Evolutionary conservation across 2,888 invertebrate species (phyloP).

Genomic region (Lamellibrachia satsuma): DNA sequence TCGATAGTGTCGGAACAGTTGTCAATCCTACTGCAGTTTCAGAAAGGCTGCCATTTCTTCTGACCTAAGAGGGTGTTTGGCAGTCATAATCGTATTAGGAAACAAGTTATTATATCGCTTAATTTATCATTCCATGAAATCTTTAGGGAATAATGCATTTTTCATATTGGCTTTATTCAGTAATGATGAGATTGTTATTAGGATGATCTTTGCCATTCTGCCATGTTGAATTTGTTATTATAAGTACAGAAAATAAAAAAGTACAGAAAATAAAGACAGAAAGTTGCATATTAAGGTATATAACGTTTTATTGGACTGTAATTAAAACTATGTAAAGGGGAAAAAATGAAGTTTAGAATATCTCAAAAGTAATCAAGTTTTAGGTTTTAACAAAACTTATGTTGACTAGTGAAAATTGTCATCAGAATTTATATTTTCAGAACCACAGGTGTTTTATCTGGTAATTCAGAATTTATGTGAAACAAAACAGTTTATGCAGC

Average conservation of each 20-base stretch:
- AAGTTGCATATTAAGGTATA: neutral
- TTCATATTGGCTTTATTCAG: too few relatives aligned
- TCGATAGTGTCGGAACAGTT: neutral
- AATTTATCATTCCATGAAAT: too few relatives aligned
- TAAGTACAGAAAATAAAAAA: neutral
- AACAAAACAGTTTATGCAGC: neutral
- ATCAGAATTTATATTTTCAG: neutral
- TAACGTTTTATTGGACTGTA: neutral
- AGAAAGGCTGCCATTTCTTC: neutral
- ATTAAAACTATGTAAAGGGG: neutral
- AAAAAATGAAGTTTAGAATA: neutral
- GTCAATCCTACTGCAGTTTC: neutral
- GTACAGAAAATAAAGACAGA: neutral
- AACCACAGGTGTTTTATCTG: neutral
- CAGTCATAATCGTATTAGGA: neutral
- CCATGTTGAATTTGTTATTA: neutral
- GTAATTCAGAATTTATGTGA: neutral
- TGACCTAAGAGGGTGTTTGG: neutral
- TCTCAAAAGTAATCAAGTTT: neutral
- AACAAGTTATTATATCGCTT: neutral
- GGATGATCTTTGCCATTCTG: neutral
- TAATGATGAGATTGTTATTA: too few relatives aligned
- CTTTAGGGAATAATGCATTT: too few relatives aligned
- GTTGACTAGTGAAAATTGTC: neutral
- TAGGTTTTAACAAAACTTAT: neutral